phyloP scores from a whole-genome alignment of 2,888 invertebrate genomes.

The Ectemnius lituratus region DNA sequence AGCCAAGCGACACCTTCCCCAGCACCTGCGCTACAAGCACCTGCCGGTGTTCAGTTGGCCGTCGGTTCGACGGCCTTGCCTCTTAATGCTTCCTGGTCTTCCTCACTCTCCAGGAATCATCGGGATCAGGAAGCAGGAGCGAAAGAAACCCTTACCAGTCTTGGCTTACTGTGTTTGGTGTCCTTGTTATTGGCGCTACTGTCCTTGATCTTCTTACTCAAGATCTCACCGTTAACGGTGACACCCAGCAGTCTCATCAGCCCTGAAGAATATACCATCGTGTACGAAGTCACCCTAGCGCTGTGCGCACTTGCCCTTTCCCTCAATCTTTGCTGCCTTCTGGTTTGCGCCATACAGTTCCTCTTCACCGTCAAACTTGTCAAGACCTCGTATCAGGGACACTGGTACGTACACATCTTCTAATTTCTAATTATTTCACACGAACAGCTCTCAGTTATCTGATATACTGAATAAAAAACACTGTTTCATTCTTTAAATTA shows the following conservation, averaged over 20 bases:
- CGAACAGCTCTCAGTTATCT: no score
- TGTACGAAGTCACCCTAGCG: slow-evolving; percentile 94
- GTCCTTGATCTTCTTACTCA: slow-evolving; percentile 90
- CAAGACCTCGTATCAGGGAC: slow-evolving; percentile 85
- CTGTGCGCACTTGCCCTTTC: slow-evolving; percentile 93
- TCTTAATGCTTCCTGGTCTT: slow-evolving; percentile 62
- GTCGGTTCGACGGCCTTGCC: slow-evolving; percentile 52
- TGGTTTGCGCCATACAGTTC: slow-evolving; percentile 96
- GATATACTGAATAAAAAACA: no score
- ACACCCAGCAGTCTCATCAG: slow-evolving; percentile 79
- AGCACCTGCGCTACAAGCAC: slow-evolving; percentile 67
- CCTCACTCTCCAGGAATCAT: slow-evolving; percentile 66
- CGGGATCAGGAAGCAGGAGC: slow-evolving; percentile 81
- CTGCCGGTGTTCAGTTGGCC: slow-evolving; percentile 68
- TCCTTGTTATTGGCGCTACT: slow-evolving; percentile 90
- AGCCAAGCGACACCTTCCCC: slow-evolving; percentile 72
- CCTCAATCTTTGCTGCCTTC: slow-evolving; percentile 92
- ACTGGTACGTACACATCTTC: slow-evolving; percentile 66
- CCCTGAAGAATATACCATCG: slow-evolving; percentile 90
- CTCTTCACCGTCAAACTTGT: slow-evolving; percentile 95
- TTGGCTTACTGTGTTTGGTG: slow-evolving; percentile 91
- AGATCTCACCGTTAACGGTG: slow-evolving; percentile 87
- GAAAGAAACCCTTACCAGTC: slow-evolving; percentile 89
- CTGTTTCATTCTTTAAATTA: no score
- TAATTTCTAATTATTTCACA: no score